Conservation (phyloP, 92 coral and sea anemone genomes). For the Anthopleura xanthogrammica region DNA sequence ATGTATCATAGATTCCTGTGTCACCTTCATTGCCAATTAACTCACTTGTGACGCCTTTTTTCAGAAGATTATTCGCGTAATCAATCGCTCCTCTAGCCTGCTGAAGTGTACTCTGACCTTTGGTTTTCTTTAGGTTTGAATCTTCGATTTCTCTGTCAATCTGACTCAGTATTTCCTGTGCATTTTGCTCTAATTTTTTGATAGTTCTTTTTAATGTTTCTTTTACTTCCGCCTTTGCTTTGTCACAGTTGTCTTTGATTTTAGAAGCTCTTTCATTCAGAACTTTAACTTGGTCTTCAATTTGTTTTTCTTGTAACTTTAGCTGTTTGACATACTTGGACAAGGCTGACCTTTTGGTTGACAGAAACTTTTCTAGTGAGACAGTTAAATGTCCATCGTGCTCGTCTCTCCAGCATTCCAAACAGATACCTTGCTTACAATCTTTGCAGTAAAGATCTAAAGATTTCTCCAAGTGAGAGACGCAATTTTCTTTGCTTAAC, state of each 20-base stretch:
- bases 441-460: conserved; percentile 16
- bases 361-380: not conserved
- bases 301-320: not conserved
- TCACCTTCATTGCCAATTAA: not conserved
- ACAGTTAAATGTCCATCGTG: conserved; percentile 2
- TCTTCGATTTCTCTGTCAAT: conserved; percentile 3
- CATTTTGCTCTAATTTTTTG: not conserved
- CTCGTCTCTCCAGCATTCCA: conserved; percentile 2
- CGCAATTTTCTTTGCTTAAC: conserved; percentile 16
- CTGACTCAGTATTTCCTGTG: not conserved
- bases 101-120: conserved; percentile 1
- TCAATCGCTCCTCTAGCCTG: conserved; percentile 12
- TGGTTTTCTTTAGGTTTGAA: not conserved
- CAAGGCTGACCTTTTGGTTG: not conserved
- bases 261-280: not conserved
- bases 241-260: not conserved
- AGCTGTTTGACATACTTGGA: not conserved
- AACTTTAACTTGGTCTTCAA: not conserved
- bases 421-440: conserved; percentile 15
- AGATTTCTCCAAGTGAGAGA: conserved; percentile 1
- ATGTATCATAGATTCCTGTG: not conserved
- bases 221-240: not conserved
- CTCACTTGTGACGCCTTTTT: conserved; percentile 6
- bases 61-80: not conserved
- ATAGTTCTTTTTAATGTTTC: not conserved